Percentiles rank a stretch among this genome's conserved stretches.
phyloP scores from a whole-genome alignment of 2,888 invertebrate genomes.

The Lasioglossum lativentre region DNA sequence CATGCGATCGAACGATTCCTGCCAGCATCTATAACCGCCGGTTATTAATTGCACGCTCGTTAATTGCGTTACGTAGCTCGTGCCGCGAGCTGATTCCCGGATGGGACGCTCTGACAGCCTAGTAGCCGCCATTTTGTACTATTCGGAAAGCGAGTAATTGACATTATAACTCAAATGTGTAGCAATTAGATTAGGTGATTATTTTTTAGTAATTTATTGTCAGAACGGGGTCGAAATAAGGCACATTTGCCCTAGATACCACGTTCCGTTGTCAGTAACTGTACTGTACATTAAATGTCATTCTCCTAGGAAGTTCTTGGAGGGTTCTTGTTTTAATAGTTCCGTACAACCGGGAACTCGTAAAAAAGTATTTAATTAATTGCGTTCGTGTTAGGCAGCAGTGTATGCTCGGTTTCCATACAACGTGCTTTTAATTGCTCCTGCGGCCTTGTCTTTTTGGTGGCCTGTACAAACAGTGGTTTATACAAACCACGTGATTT shows the following conservation, averaged over 20 bases:
- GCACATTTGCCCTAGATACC: too few relatives aligned
- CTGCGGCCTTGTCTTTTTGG: too few relatives aligned
- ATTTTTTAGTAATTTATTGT: too few relatives aligned
- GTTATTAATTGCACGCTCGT: conserved; percentile 77
- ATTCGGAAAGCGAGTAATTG: too few relatives aligned
- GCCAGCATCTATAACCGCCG: conserved; percentile 65
- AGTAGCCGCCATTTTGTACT: conserved; percentile 3
- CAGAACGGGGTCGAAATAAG: too few relatives aligned
- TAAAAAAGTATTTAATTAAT: not conserved
- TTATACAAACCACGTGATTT: not conserved
- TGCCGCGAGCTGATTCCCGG: conserved; percentile 64
- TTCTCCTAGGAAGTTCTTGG: too few relatives aligned
- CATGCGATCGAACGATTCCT: conserved; percentile 66
- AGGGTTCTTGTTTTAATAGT: too few relatives aligned
- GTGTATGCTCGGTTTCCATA: not conserved
- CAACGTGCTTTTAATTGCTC: not conserved
- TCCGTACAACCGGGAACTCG: not conserved
- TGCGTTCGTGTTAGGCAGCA: not conserved
- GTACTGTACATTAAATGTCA: too few relatives aligned
- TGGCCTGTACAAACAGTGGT: not conserved
- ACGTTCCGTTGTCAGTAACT: too few relatives aligned
- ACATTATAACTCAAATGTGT: too few relatives aligned
- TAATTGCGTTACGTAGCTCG: conserved; percentile 75
- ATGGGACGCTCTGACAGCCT: conserved; percentile 60
- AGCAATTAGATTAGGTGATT: too few relatives aligned